Percentiles rank a stretch among this genome's conserved stretches.
Conservation (phyloP, 1,140 invertebrate genomes). For the Elysia chlorotica region DNA sequence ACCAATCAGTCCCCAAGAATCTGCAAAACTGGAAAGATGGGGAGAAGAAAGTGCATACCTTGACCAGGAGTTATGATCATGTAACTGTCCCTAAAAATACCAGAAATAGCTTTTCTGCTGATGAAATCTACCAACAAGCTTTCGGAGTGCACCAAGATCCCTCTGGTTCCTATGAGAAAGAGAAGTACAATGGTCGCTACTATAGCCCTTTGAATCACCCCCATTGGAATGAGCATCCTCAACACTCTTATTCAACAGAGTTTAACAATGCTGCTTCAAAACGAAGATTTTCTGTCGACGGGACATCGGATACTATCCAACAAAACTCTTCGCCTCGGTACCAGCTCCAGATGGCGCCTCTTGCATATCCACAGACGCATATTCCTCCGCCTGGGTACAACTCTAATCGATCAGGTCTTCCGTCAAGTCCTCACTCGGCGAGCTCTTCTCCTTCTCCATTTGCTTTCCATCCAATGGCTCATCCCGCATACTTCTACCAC, state of each 20-base stretch:
- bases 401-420: too few species aligned
- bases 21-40: conserved; percentile 4
- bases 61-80: conserved; percentile 40
- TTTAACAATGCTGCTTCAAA: too few species aligned
- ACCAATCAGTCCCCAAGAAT: not conserved
- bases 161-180: too few species aligned
- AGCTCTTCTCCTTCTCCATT: too few species aligned
- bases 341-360: not conserved
- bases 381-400: too few species aligned
- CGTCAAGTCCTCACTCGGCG: too few species aligned
- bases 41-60: not conserved
- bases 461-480: too few species aligned
- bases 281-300: not conserved
- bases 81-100: conserved; percentile 35
- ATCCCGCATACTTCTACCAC: too few species aligned
- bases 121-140: conserved; percentile 48
- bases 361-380: not conserved
- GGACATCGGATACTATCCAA: not conserved
- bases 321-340: not conserved
- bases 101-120: conserved; percentile 34
- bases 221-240: too few species aligned
- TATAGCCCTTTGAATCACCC: too few species aligned
- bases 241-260: too few species aligned
- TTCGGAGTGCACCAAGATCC: conserved; percentile 20
- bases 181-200: too few species aligned